A percentile compares a stretch with the other conserved stretches of the same genome.
phyloP scores from a whole-genome alignment of 1,140 invertebrate genomes.

The Monomorium pharaonis region DNA sequence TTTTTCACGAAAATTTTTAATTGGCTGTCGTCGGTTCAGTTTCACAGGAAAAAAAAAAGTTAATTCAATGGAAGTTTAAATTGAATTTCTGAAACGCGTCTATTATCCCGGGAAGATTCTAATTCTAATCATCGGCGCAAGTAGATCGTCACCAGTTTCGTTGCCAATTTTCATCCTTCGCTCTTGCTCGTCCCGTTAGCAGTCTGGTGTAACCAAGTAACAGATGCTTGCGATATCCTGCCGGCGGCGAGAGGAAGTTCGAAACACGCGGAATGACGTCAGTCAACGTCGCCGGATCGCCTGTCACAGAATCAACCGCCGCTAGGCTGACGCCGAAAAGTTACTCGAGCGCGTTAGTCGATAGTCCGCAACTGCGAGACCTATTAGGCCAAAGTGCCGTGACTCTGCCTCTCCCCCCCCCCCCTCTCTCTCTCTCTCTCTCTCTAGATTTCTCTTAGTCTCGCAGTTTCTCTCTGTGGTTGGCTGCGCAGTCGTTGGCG shows the following conservation, averaged over 20 bases:
- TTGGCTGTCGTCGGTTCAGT: background rate
- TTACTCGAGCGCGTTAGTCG: slow-evolving; percentile 56
- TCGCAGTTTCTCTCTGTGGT: slow-evolving; percentile 23
- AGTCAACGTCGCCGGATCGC: slow-evolving; percentile 45
- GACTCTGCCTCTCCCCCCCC: background rate
- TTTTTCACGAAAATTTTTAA: background rate
- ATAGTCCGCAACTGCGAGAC: slow-evolving; percentile 64
- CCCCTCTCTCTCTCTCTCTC: background rate
- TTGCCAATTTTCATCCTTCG: background rate
- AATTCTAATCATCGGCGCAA: background rate
- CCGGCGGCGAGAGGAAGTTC: slow-evolving; percentile 25
- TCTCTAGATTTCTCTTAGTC: slow-evolving; percentile 24
- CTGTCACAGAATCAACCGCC: slow-evolving; percentile 38
- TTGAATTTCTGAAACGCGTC: background rate
- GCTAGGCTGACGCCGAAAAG: slow-evolving; percentile 56
- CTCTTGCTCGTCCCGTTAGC: background rate
- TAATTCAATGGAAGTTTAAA: background rate
- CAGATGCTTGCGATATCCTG: slow-evolving; percentile 36
- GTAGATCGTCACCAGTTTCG: slow-evolving; percentile 6
- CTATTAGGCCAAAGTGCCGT: slow-evolving; percentile 56
- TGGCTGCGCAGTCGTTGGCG: slow-evolving; percentile 56
- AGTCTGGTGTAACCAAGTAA: background rate
- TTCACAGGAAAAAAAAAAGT: background rate
- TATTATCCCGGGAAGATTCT: background rate
- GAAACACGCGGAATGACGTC: slow-evolving; percentile 30